A percentile compares a stretch with the other conserved stretches of the same genome.
Conservation (phyloP, 2,113 vertebrate genomes). For the Megalops atlanticus region DNA sequence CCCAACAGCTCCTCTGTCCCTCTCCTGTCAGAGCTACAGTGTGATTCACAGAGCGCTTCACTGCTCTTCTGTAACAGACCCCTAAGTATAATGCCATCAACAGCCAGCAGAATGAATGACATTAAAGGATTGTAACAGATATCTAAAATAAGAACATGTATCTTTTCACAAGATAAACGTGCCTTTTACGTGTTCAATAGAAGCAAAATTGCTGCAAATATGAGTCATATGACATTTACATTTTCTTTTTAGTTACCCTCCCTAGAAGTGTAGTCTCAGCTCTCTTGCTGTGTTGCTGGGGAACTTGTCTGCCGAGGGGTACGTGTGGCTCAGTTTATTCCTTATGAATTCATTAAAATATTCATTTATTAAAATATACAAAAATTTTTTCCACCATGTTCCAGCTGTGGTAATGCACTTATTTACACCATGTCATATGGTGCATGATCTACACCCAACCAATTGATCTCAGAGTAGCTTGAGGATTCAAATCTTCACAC, state of each 20-base stretch:
- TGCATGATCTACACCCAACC: not conserved
- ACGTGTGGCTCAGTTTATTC: not conserved
- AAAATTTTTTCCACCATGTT: not conserved
- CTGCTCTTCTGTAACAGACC: too few species aligned
- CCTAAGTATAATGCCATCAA: too few species aligned
- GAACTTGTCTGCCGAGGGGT: not conserved
- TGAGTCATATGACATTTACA: not conserved
- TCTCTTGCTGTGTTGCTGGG: not conserved
- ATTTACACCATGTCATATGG: not conserved
- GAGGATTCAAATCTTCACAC: not conserved
- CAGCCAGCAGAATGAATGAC: too few species aligned
- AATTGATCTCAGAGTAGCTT: not conserved
- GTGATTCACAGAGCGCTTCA: not conserved
- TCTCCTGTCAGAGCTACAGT: not conserved
- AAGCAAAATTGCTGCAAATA: not conserved
- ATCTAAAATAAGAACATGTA: not conserved
- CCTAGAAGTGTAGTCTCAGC: not conserved
- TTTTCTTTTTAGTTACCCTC: not conserved
- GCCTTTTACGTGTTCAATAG: not conserved
- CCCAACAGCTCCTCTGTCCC: not conserved
- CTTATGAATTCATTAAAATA: not conserved
- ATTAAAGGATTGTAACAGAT: not conserved
- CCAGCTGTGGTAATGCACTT: not conserved
- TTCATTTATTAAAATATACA: not conserved
- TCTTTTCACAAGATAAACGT: too few species aligned